Conservation (phyloP, 2,888 invertebrate species). For the Yponomeuta plumbellus region DNA sequence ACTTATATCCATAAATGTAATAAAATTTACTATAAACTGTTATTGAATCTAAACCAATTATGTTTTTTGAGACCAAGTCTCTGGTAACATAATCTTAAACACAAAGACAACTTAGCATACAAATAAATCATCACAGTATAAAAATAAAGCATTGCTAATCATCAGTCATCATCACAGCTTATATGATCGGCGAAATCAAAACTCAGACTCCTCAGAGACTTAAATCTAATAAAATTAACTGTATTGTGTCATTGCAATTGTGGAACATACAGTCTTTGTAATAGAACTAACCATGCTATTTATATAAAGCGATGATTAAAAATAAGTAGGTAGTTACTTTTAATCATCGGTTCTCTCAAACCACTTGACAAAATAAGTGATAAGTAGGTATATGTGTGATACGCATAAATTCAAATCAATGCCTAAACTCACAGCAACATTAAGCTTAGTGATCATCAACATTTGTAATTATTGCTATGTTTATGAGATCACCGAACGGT, state of each 20-base stretch:
- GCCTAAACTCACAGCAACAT: constrained; percentile 1
- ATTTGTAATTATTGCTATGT: neutral
- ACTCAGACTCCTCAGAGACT: constrained; percentile 41
- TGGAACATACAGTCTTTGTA: constrained; percentile 34
- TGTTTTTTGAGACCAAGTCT: constrained; percentile 12
- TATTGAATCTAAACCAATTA: neutral
- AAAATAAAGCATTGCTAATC: constrained; percentile 26
- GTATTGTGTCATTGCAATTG: constrained; percentile 30
- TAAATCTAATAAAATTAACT: constrained; percentile 33
- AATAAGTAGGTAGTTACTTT: neutral
- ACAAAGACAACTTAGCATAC: constrained; percentile 16
- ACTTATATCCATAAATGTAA: constrained; percentile 41
- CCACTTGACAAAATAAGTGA: neutral
- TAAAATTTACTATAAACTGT: constrained; percentile 8
- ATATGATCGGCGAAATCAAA: constrained; percentile 55
- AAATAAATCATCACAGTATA: constrained; percentile 19
- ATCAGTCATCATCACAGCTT: constrained; percentile 72
- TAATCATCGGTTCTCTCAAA: too few relatives aligned
- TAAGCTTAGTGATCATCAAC: neutral
- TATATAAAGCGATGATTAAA: constrained; percentile 2
- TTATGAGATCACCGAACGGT: neutral
- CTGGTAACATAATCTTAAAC: constrained; percentile 11
- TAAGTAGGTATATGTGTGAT: neutral
- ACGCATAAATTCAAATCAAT: neutral
- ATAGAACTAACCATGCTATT: neutral